Percentiles rank a stretch among this genome's conserved stretches.
Evolutionary conservation across 1,140 invertebrate genomes (phyloP).

Genomic region (Sitodiplosis mosellana): DNA sequence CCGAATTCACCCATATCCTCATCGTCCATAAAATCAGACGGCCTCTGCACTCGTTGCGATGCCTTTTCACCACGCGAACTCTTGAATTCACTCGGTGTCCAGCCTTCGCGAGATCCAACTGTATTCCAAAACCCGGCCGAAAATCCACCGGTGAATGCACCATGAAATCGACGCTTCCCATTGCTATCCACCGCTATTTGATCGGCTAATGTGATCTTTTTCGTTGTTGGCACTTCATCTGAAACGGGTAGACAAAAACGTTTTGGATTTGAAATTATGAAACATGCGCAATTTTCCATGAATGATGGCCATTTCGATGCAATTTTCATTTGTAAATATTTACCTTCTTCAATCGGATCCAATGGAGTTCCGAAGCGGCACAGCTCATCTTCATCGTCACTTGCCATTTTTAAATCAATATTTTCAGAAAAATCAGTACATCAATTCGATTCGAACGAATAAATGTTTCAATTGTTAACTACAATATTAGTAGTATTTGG

Average conservation of each 20-base stretch:
- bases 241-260: constrained; percentile 10
- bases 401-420: no score
- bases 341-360: no score
- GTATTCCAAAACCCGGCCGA: constrained; percentile 96
- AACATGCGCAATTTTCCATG: no score
- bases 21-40: constrained; percentile 97
- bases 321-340: no score
- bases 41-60: constrained; percentile 31
- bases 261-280: no score
- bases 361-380: no score
- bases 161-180: constrained; percentile 87
- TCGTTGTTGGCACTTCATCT: constrained; percentile 65
- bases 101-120: constrained; percentile 90
- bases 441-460: no score
- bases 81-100: constrained; percentile 78
- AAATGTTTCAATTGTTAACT: no score
- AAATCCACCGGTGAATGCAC: constrained; percentile 97
- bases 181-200: constrained; percentile 79
- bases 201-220: constrained; percentile 66
- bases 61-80: constrained; percentile 64
- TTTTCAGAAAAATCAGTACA: no score
- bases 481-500: no score
- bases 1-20: constrained; percentile 91
- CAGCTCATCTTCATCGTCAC: no score
- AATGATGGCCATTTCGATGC: no score